phyloP scores from a whole-genome alignment of 2,797 vertebrate species.

The Silurus lanzhouensis region DNA sequence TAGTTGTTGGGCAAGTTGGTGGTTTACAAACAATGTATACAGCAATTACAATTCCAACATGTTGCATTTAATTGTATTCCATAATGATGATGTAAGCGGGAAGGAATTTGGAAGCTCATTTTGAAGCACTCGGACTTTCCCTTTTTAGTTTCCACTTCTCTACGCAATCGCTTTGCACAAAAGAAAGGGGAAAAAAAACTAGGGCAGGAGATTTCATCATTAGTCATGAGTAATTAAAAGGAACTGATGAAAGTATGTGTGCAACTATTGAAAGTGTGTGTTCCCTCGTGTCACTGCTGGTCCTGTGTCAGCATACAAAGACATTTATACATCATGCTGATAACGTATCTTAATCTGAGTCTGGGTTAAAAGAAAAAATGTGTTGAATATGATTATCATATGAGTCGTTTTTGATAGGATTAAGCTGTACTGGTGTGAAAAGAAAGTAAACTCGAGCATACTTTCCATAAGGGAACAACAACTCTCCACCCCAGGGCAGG shows the following conservation, averaged over 20 bases:
- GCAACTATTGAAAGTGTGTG: not conserved
- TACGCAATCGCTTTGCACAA: not conserved
- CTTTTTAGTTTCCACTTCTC: not conserved
- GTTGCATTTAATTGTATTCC: not conserved
- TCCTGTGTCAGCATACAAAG: too few relatives aligned
- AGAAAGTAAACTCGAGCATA: not conserved
- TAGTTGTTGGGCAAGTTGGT: not conserved
- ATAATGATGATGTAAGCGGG: not conserved
- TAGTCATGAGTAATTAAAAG: not conserved
- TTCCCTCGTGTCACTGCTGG: not conserved
- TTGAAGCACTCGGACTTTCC: constrained; percentile 18
- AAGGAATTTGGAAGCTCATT: not conserved
- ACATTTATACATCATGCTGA: too few relatives aligned
- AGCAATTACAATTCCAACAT: not conserved
- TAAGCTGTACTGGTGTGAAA: not conserved
- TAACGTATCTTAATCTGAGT: not conserved
- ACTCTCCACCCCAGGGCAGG: not conserved
- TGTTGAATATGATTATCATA: not conserved
- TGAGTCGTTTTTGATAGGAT: not conserved
- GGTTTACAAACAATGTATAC: not conserved
- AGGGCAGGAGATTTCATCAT: not conserved
- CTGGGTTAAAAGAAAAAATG: not conserved
- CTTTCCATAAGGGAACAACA: not conserved
- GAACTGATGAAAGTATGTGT: not conserved
- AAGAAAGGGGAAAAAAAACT: not conserved